Conservation (phyloP, 1,140 invertebrate species). For the Sycophila sp. region DNA sequence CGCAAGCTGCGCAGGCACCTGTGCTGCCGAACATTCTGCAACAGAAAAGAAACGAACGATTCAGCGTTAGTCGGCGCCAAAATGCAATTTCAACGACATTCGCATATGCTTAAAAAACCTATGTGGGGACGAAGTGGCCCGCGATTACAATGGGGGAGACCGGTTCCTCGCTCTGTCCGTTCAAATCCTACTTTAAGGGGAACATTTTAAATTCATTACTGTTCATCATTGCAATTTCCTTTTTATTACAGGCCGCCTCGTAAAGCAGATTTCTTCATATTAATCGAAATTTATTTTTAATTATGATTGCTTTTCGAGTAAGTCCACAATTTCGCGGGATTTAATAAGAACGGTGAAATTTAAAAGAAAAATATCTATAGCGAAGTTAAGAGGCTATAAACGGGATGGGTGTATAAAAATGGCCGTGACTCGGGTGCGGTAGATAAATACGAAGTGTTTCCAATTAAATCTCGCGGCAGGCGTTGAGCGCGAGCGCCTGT, state of each 20-base stretch:
- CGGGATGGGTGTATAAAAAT: slow-evolving; percentile 12
- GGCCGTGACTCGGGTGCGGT: background rate
- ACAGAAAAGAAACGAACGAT: slow-evolving; percentile 41
- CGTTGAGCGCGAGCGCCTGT: slow-evolving; percentile 17
- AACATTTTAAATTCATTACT: too few species aligned
- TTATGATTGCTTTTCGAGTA: too few species aligned
- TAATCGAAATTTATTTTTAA: too few species aligned
- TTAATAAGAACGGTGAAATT: slow-evolving; percentile 7
- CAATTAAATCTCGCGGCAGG: slow-evolving; percentile 57
- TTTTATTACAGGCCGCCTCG: too few species aligned
- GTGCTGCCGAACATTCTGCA: slow-evolving; percentile 88
- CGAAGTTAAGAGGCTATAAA: slow-evolving; percentile 34
- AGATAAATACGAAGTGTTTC: slow-evolving; percentile 56
- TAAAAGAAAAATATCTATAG: too few species aligned
- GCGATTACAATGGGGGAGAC: too few species aligned
- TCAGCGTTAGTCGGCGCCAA: too few species aligned
- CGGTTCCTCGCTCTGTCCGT: too few species aligned
- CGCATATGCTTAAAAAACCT: slow-evolving; percentile 1
- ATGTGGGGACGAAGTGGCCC: too few species aligned
- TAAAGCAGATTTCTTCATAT: too few species aligned
- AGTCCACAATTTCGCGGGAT: background rate
- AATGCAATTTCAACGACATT: background rate
- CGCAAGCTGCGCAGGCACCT: slow-evolving; percentile 88
- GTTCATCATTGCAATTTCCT: too few species aligned
- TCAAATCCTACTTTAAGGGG: too few species aligned